Evolutionary conservation across 2,797 vertebrate species (phyloP), one percentile per base, ranked within the genome.

Genomic region (Gymnoscopelus braueri): DNA sequence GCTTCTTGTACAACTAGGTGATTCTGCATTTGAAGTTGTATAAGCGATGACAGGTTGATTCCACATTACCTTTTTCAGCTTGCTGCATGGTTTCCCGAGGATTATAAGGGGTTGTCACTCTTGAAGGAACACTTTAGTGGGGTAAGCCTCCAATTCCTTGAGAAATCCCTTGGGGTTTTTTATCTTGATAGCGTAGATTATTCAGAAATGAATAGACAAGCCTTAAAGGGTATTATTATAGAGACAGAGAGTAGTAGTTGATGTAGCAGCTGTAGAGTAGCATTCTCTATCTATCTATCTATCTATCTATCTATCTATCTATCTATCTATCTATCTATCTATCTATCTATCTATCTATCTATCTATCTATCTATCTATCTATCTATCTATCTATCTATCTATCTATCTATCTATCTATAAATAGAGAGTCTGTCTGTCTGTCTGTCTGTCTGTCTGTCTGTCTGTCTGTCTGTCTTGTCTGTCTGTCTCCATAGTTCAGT

Each of bases 11-110:
- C 23, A 65, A 78, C 69, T 68, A 80, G 65, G 71, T 77, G 77
- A 87, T 83, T 77, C 72, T 74, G 76, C 78, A 77, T 88, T 79
- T 84, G 63, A 85, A 76, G 71, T 72, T 64, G 65, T 84, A 74
- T 77, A 53, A 71, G 70, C 83, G 66, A 78, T 85, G 82, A 76
- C 77, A 81, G 63, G 68, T 82, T 35, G 32, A 35, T 35, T 79
- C 50, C 15, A 81, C 65, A 78, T 88, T 77, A 80, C 83, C 78
- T 83, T 84, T 72, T 69, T 75, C 49, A 60, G 63, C 56, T 63
- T n/a, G 69, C 70, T 67, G 61, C 63, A 47, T 61, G 69, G 5
- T 65, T 74, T 74, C 69, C 48, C 69, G 26, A 52, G 24, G 39
- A 79, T 77, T 63, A 60, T 59, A 56, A 63, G 39, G 23, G 56